A percentile compares a stretch with the other conserved stretches of the same genome.
Conservation (phyloP, 2,113 vertebrate genomes). For the Rhinopithecus roxellana region DNA sequence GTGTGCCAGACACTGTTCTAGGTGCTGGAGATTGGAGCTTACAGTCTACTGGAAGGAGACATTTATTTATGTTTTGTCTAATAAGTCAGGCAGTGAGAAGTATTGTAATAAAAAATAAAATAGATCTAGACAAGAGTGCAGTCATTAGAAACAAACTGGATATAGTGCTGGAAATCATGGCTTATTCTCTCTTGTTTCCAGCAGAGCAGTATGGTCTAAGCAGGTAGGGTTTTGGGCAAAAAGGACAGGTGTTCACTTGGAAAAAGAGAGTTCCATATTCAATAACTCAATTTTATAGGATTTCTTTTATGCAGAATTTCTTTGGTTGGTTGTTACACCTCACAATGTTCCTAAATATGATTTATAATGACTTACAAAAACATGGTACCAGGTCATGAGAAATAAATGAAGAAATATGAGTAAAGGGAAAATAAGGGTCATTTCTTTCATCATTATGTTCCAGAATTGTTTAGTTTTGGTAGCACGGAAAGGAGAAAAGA, state of each 20-base stretch:
- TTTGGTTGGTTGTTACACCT: constrained; percentile 33
- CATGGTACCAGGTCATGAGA: constrained; percentile 19
- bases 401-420: constrained; percentile 54
- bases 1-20: not conserved
- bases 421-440: not conserved
- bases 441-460: constrained; percentile 53
- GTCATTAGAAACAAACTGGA: not conserved
- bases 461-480: constrained; percentile 50
- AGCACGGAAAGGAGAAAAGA: constrained; percentile 42
- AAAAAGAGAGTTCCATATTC: not conserved
- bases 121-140: not conserved
- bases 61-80: not conserved
- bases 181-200: not conserved
- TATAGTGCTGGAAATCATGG: not conserved
- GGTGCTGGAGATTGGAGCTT: not conserved
- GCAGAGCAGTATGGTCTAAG: not conserved
- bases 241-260: not conserved
- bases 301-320: constrained; percentile 27
- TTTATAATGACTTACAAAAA: constrained; percentile 30
- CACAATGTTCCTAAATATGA: constrained; percentile 11
- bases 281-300: constrained; percentile 11
- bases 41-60: not conserved
- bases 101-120: not conserved
- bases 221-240: not conserved
- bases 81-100: not conserved